Evolutionary conservation across 2,113 vertebrate species (phyloP), one percentile per base, ranked within the genome.

Genomic region (Sylvietta virens): DNA sequence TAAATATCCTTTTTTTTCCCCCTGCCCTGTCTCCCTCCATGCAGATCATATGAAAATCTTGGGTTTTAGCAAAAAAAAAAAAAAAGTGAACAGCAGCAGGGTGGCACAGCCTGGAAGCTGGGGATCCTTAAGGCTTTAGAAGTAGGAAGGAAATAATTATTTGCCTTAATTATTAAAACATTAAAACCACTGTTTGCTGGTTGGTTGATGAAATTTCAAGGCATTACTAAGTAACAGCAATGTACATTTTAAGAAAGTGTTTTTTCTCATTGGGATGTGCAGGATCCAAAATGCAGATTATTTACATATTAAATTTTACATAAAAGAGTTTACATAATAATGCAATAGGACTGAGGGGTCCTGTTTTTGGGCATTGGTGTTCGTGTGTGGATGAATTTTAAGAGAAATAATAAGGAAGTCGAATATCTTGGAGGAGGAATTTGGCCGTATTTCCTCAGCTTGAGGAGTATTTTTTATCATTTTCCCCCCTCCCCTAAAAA

Each of bases 241-340:
- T 2, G 6, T 10, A 3, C 4, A 0, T 42, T 57, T 60, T 35
- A 23, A 35, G 13, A 31, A n/a, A 0, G 0, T 18, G 39, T 8
- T 50, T 57, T 53, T 14, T 26, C 6, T 21, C 14, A 0, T 11
- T 3, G 6, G 40, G 84, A 42, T 1, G 7, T 7, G 7, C 16
- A 7, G 10, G 13, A 64, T 35, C 33, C 40, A 60, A 69, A 54
- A 33, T 10, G 10, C 3, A 40, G 16, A 11, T 35, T 26, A 50
- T 35, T 66, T 48, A 12, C 6, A 7, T 53, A 3, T 23, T 18
- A 28, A 42, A 26, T 44, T 35, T 53, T 15, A 15, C 31, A 19
- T 64, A 3, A 8, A 35, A 22, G 4, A 5, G 5, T 79, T 73
- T 24, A 2, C 10, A 6, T 40, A 20, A 9, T 48, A 18, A 26